Evolutionary conservation across 2,113 vertebrate species (phyloP).

Genomic region (Gymnorhina tibicen): DNA sequence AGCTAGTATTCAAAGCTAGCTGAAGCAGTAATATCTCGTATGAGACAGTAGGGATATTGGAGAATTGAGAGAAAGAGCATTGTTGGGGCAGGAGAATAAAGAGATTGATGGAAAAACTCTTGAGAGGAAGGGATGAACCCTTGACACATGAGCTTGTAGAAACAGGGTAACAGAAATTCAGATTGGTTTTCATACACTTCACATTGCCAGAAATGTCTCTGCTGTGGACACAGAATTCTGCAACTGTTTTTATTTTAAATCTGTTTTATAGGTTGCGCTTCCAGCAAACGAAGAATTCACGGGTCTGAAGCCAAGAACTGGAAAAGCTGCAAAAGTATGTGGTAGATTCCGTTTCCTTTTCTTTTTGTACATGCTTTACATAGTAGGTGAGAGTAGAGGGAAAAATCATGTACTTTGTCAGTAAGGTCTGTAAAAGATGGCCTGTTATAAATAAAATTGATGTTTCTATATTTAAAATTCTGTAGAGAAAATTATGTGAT

Average conservation of each 20-base stretch:
- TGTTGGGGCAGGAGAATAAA: not conserved
- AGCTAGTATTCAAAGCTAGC: not conserved
- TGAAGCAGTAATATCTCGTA: not conserved
- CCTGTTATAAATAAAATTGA: not conserved
- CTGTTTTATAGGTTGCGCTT: constrained; percentile 83
- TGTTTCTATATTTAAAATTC: not conserved
- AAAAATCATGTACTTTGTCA: not conserved
- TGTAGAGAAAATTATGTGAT: not conserved
- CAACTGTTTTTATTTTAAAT: not conserved
- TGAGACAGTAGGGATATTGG: not conserved
- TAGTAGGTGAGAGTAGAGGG: not conserved
- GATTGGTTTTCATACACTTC: not conserved
- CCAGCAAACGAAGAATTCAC: constrained; percentile 85
- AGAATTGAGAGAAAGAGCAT: not conserved
- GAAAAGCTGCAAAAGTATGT: constrained; percentile 93
- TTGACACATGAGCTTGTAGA: not conserved
- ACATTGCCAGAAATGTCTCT: not conserved
- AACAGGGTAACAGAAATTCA: not conserved
- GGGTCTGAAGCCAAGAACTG: constrained; percentile 85
- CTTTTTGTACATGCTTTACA: not conserved
- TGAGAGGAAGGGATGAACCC: not conserved
- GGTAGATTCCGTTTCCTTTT: not conserved
- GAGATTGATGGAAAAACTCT: not conserved
- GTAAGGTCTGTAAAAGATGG: not conserved
- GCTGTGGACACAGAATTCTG: not conserved